These are phyloP conservation scores for Apodemus sylvaticus DNA, from an alignment of 2,113 vertebrate species.

Conservation along the genomic window DNA sequence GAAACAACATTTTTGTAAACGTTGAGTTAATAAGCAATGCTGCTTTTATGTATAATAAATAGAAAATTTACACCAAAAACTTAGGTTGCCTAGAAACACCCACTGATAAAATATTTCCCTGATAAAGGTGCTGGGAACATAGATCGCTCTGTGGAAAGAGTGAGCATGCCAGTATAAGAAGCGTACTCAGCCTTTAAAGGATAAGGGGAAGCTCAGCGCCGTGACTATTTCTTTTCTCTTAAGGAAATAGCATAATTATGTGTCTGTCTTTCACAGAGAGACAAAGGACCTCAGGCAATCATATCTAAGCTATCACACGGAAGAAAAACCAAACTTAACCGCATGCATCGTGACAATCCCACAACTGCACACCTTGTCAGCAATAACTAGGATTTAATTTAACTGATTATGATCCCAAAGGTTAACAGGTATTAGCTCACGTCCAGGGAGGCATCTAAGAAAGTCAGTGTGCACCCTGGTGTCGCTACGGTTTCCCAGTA, in stretches of 20 bases:
- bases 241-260: conserved; percentile 63
- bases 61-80: conserved; percentile 28
- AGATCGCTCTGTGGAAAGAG: conserved; percentile 36
- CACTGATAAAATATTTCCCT: conserved; percentile 41
- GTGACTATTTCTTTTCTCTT: conserved; percentile 46
- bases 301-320: conserved; percentile 73
- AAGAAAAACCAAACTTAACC: conserved; percentile 76
- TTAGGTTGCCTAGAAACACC: conserved; percentile 10
- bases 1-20: conserved; percentile 29
- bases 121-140: conserved; percentile 18
- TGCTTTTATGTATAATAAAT: conserved; percentile 10
- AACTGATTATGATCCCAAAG: conserved; percentile 57
- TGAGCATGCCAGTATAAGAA: conserved; percentile 24
- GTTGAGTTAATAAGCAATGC: background rate
- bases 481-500: conserved; percentile 13
- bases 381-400: conserved; percentile 47
- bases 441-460: conserved; percentile 9
- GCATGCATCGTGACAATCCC: conserved; percentile 55
- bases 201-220: conserved; percentile 43
- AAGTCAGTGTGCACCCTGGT: background rate
- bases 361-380: conserved; percentile 53
- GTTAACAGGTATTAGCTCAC: conserved; percentile 13
- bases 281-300: conserved; percentile 74
- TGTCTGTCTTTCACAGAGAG: conserved; percentile 68
- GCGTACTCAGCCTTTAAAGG: conserved; percentile 57